Evolutionary conservation across 2,797 vertebrate genomes (phyloP).

Genomic region (Zalophus californianus): DNA sequence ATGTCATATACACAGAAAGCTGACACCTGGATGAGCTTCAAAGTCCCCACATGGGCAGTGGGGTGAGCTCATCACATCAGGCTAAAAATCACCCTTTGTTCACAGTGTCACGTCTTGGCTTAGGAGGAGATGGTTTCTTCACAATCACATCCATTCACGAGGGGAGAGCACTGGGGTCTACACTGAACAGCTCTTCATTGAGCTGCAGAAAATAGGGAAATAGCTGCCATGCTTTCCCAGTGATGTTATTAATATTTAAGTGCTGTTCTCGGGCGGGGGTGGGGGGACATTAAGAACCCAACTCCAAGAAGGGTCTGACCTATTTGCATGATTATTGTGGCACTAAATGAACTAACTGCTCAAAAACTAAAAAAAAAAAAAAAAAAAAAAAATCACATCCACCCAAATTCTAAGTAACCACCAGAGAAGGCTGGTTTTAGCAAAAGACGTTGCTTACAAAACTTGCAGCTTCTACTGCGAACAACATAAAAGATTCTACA

Average conservation of each 20-base stretch:
- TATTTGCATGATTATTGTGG: constrained; percentile 85
- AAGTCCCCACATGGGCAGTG: constrained; percentile 81
- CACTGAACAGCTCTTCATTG: constrained; percentile 90
- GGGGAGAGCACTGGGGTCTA: constrained; percentile 82
- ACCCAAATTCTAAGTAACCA: constrained; percentile 54
- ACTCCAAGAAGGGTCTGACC: constrained; percentile 85
- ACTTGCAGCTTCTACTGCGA: neutral
- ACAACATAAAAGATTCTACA: neutral
- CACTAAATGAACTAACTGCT: constrained; percentile 84
- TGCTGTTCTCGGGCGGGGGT: constrained; percentile 74
- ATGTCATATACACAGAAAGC: constrained; percentile 80
- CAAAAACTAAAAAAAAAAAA: constrained; percentile 20
- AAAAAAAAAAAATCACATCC: neutral
- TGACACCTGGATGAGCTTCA: constrained; percentile 87
- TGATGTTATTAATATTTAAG: constrained; percentile 88
- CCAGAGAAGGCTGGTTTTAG: constrained; percentile 28
- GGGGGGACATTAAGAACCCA: constrained; percentile 74
- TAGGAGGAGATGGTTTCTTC: constrained; percentile 87
- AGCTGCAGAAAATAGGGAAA: constrained; percentile 87
- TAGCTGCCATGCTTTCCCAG: constrained; percentile 87
- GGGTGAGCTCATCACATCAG: constrained; percentile 89
- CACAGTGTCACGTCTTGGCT: constrained; percentile 87
- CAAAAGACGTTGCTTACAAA: neutral
- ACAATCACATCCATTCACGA: constrained; percentile 92
- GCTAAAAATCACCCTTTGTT: constrained; percentile 89